Percentiles rank a stretch among this genome's conserved stretches.
These are phyloP conservation scores for Cynopterus sphinx DNA, from an alignment of 2,797 vertebrate species.

Conservation along the genomic window DNA sequence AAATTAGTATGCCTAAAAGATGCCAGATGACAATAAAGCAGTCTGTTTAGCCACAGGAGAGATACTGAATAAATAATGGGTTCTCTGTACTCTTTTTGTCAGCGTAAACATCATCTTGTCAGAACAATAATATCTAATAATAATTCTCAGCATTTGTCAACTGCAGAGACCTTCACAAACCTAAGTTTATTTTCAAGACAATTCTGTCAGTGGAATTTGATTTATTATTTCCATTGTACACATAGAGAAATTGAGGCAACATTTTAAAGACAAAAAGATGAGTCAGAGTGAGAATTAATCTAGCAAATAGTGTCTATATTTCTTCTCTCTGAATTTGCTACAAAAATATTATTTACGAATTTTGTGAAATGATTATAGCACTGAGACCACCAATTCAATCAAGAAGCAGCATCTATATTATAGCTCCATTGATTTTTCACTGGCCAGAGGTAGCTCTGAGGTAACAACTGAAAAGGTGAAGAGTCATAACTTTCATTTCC, in stretches of 20 bases:
- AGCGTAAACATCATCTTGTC: conserved; percentile 1
- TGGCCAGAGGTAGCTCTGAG: background rate
- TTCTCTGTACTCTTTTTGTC: background rate
- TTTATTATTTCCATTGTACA: background rate
- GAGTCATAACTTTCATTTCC: background rate
- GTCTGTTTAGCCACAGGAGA: conserved; percentile 29
- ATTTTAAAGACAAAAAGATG: background rate
- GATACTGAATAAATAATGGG: background rate
- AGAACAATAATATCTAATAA: background rate
- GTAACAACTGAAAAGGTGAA: background rate
- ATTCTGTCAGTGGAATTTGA: background rate
- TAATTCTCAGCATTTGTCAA: background rate
- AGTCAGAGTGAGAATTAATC: background rate
- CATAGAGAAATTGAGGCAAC: conserved; percentile 30
- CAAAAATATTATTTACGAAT: background rate
- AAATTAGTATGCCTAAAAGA: background rate
- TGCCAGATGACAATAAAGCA: background rate
- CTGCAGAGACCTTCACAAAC: background rate
- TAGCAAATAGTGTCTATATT: background rate
- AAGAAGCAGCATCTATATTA: background rate
- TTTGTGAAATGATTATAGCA: background rate
- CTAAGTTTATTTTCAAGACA: background rate
- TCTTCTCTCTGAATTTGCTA: background rate
- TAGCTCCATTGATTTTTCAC: background rate
- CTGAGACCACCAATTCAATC: background rate